Conservation (phyloP, 2,113 vertebrate species). For the Herpetotheres cachinnans region DNA sequence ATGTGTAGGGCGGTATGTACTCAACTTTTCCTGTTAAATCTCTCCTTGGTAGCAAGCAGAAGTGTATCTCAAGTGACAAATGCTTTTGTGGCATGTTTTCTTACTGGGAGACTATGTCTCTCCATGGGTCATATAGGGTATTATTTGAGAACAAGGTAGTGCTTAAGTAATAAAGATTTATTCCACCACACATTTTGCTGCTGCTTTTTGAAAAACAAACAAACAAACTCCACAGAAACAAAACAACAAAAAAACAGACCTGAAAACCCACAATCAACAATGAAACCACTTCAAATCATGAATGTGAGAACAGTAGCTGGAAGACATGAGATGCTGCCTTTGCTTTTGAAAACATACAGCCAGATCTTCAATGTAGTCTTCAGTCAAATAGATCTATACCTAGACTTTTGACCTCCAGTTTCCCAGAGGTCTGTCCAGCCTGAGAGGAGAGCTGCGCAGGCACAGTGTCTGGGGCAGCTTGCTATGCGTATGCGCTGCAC, state of each 20-base stretch:
- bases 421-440: not conserved
- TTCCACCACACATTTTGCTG: slow-evolving; percentile 6
- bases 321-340: not conserved
- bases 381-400: not conserved
- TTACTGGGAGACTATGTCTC: not conserved
- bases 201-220: not conserved
- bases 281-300: not conserved
- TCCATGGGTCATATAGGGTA: not conserved
- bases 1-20: not conserved
- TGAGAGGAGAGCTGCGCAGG: not conserved
- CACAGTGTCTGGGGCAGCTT: not conserved
- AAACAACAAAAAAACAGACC: not conserved
- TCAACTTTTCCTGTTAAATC: not conserved
- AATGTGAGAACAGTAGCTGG: not conserved
- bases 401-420: not conserved
- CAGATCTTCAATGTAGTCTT: not conserved
- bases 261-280: not conserved
- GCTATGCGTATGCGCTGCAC: accelerated
- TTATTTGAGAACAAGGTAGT: slow-evolving; percentile 1
- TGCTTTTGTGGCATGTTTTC: not conserved
- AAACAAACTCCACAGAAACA: too few relatives aligned
- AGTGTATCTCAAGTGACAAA: slow-evolving; percentile 2
- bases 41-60: not conserved
- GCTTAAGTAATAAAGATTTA: slow-evolving; percentile 34
- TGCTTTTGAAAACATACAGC: not conserved